phyloP scores from a whole-genome alignment of 1,140 invertebrate species.

The Agrypnia vestita region DNA sequence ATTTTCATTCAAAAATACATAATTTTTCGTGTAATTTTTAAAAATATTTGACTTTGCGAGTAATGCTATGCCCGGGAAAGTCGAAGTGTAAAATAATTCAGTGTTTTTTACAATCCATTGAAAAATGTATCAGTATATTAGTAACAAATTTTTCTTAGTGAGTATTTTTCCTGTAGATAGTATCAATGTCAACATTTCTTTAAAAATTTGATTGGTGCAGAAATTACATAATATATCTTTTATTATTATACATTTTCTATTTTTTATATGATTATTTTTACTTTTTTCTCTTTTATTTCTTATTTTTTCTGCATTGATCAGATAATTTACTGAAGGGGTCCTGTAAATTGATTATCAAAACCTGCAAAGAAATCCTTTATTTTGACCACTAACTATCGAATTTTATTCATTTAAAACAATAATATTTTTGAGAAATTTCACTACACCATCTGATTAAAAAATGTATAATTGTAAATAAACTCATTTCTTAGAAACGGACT shows the following conservation, averaged over 20 bases:
- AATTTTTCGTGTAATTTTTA: too few species aligned
- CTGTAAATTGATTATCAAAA: constrained; percentile 39
- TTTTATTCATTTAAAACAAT: too few species aligned
- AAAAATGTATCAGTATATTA: constrained; percentile 13
- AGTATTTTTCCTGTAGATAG: constrained; percentile 38
- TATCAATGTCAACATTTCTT: constrained; percentile 33
- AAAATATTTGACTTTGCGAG: too few species aligned
- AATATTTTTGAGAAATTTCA: too few species aligned
- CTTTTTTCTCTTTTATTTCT: background rate
- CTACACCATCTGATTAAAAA: too few species aligned
- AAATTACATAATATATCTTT: background rate
- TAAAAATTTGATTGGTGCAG: constrained; percentile 36
- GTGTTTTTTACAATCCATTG: background rate
- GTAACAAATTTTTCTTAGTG: constrained; percentile 30
- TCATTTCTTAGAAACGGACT: too few species aligned
- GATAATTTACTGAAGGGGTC: constrained; percentile 18
- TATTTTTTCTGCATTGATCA: constrained; percentile 29
- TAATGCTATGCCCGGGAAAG: too few species aligned
- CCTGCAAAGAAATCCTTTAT: constrained; percentile 4
- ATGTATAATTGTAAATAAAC: too few species aligned
- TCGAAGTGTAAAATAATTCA: too few species aligned
- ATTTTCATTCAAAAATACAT: too few species aligned
- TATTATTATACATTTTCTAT: background rate
- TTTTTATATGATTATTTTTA: background rate
- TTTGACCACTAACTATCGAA: constrained; percentile 33